Evolutionary conservation across 2,113 vertebrate genomes (phyloP).

Genomic region (Peromyscus californicus): DNA sequence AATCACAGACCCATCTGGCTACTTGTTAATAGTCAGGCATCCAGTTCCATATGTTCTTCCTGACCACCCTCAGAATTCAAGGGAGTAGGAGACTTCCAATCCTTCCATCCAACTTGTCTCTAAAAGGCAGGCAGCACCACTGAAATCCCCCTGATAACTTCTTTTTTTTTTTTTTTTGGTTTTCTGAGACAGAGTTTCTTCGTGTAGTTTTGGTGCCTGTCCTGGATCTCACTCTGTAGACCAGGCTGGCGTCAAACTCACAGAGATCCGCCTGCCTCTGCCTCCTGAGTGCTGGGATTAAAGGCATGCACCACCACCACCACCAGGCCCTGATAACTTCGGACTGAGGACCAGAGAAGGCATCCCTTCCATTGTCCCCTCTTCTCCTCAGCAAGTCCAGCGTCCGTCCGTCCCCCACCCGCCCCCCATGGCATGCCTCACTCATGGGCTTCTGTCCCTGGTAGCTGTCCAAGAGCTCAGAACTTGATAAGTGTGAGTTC

Average conservation of each 20-base stretch:
- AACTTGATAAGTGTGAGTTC: not conserved
- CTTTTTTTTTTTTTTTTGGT: no score
- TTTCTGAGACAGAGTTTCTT: no score
- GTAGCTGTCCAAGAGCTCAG: not conserved
- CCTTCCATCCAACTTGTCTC: constrained; percentile 14
- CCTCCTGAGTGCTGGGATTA: no score
- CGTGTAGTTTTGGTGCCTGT: no score
- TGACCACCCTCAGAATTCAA: constrained; percentile 30
- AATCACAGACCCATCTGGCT: not conserved
- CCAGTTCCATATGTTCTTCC: constrained; percentile 5
- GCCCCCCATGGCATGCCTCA: not conserved
- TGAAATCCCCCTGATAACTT: not conserved
- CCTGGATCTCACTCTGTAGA: no score
- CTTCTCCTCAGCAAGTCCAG: not conserved
- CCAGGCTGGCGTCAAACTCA: no score
- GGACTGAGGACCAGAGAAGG: not conserved
- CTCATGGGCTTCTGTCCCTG: not conserved
- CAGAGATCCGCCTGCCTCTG: no score
- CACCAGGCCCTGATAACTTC: not conserved
- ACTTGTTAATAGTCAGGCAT: not conserved
- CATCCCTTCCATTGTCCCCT: not conserved
- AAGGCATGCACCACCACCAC: no score
- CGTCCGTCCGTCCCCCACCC: not conserved
- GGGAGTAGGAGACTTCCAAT: not conserved
- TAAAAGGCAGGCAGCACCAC: not conserved